Percentiles rank a stretch among this genome's conserved stretches.
Evolutionary conservation across 2,888 invertebrate genomes (phyloP).

Genomic region (Rhagonycha fulva): DNA sequence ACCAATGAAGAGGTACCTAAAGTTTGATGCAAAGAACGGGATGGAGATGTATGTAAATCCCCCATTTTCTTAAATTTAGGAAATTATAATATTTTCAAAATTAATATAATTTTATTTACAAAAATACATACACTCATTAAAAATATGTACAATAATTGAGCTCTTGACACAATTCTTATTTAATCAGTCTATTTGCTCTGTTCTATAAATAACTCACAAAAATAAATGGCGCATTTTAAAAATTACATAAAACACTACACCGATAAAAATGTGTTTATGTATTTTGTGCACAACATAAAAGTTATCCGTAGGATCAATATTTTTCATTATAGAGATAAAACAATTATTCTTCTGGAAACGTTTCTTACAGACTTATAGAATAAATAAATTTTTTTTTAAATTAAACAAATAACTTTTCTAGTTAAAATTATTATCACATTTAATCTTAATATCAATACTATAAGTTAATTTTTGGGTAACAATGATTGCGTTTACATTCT

Average conservation of each 20-base stretch:
- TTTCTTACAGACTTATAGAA: neutral
- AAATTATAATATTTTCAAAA: neutral
- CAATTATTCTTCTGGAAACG: neutral
- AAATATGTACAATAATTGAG: conserved; percentile 7
- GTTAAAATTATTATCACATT: neutral
- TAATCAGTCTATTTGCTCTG: conserved; percentile 9
- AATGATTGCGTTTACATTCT: neutral
- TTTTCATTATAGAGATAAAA: neutral
- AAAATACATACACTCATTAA: conserved; percentile 19
- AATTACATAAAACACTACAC: neutral
- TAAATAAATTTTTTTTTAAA: neutral
- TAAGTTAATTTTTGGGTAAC: neutral
- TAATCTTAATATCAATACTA: neutral
- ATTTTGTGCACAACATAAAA: neutral
- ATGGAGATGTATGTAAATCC: too few relatives aligned
- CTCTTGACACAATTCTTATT: neutral
- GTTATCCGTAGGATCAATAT: neutral
- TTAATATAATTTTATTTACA: conserved; percentile 17
- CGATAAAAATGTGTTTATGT: neutral
- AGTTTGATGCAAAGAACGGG: too few relatives aligned
- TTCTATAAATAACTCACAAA: neutral
- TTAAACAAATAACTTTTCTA: neutral
- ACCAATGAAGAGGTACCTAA: too few relatives aligned
- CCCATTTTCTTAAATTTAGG: neutral
- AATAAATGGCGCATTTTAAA: neutral